These are phyloP conservation scores for Habrosyne pyritoides DNA, from an alignment of 2,888 invertebrate genomes.

Conservation along the genomic window DNA sequence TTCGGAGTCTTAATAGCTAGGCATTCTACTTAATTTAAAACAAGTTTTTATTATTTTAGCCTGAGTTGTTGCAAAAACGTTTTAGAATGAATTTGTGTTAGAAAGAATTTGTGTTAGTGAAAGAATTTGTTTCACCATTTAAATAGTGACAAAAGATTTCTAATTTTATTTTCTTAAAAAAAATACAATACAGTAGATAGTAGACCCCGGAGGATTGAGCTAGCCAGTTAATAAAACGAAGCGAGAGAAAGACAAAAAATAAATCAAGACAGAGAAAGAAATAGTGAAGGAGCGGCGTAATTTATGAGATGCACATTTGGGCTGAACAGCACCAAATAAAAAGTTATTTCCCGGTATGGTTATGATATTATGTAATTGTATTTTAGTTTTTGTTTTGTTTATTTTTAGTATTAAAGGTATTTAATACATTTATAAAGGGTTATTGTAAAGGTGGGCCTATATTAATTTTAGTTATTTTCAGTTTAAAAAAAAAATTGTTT, in stretches of 20 bases:
- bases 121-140: conserved; percentile 3
- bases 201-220: conserved; percentile 64
- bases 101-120: too few species aligned
- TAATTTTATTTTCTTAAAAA: conserved; percentile 46
- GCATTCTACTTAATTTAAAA: background rate
- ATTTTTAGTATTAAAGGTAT: background rate
- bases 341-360: conserved; percentile 68
- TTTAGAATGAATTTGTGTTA: too few species aligned
- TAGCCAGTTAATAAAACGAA: conserved; percentile 67
- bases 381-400: conserved; percentile 22
- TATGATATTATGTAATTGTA: conserved; percentile 58
- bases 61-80: too few species aligned
- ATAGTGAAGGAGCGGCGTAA: conserved; percentile 71
- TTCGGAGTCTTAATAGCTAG: too few species aligned
- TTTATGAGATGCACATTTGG: conserved; percentile 83
- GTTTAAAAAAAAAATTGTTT: too few species aligned
- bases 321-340: conserved; percentile 76
- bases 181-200: conserved; percentile 55
- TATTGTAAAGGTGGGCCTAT: too few species aligned
- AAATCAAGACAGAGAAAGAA: conserved; percentile 66
- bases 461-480: too few species aligned
- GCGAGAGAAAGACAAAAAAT: conserved; percentile 63
- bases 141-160: conserved; percentile 42
- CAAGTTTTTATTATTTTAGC: background rate
- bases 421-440: conserved; percentile 33